Base-by-base conservation (phyloP, 2,888 invertebrate species). In the Macropis europaea region DNA sequence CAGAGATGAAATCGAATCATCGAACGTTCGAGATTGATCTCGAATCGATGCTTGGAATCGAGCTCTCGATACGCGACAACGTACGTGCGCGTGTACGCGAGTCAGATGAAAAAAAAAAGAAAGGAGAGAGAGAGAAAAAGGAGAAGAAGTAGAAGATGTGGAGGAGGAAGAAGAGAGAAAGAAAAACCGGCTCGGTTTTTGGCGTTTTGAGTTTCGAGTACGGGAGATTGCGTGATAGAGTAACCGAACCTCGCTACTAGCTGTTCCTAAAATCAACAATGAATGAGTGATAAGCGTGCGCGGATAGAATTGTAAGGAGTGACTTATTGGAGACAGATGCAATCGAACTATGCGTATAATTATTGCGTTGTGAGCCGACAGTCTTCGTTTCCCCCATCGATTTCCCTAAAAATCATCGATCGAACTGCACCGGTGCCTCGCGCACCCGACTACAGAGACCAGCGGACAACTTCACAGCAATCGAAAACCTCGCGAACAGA, bases 161-260 rank as follows among this genome's bases (percentile, higher is more conserved):
- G n/a, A n/a, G n/a, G n/a, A n/a, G n/a, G n/a, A n/a, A n/a, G n/a
- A n/a, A n/a, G n/a, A n/a, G n/a, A n/a, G n/a, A n/a, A n/a, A n/a
- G n/a, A n/a, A 74, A 76, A 74, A 77, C 76, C 73, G 63, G 19
- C 71, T 67, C 79, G 77, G 82, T 85, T 85, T n/a, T 85, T 82
- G 82, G 84, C 83, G 80, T 84, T 82, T 82, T 86, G 79, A 86
- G 80, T 86, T 82, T 82, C 82, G 84, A 80, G 82, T 77, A 87
- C 83, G 85, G 84, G 85, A 88, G 86, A 88, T 88, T 88, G 88
- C 88, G 89, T 89, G 89, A 89, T 89, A 89, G 88, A 88, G 88
- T 89, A 88, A 88, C 88, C 87, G 87, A 89, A 88, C 88, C 89
- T 89, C 89, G 89, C 89, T 88, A 88, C 87, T 89, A 89, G 89